Evolutionary conservation across 1,140 invertebrate species (phyloP).

Genomic region (Pseudomyrmex dendroicus): DNA sequence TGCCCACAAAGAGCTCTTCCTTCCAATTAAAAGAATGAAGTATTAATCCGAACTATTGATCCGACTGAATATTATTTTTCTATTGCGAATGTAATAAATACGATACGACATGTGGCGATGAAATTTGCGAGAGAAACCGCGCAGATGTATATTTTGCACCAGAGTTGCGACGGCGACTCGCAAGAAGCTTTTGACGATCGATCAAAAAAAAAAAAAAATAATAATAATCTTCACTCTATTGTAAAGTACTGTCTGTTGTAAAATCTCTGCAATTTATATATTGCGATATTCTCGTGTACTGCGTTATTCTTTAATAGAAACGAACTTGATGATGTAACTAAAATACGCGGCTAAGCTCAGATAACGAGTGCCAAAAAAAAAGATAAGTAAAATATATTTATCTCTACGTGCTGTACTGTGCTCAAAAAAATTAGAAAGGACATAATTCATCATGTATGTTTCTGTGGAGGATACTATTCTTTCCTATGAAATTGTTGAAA

Average conservation of each 20-base stretch:
- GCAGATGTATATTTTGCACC: constrained; percentile 48
- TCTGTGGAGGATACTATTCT: not conserved
- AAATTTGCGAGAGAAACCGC: constrained; percentile 41
- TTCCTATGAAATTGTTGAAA: constrained; percentile 7
- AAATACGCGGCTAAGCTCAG: constrained; percentile 7
- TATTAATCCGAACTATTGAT: constrained; percentile 79
- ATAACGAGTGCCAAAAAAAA: constrained; percentile 10
- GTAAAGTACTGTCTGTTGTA: constrained; percentile 23
- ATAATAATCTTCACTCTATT: constrained; percentile 32
- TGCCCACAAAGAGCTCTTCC: constrained; percentile 64
- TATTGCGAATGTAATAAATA: constrained; percentile 71
- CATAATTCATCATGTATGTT: not conserved
- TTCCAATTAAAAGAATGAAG: constrained; percentile 60
- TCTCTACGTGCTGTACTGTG: not conserved
- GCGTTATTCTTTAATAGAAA: not conserved
- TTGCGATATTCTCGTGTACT: constrained; percentile 1
- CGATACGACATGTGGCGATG: constrained; percentile 50
- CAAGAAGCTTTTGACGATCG: constrained; percentile 49
- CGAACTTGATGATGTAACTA: not conserved
- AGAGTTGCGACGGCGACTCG: constrained; percentile 29
- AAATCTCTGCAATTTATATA: constrained; percentile 1
- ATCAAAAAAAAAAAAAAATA: constrained; percentile 37
- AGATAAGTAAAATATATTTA: not conserved
- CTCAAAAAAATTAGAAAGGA: not conserved
- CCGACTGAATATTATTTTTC: constrained; percentile 84